These are phyloP conservation scores for Pseudeuparius sepicola DNA, from an alignment of 2,888 invertebrate species.

Conservation along the genomic window DNA sequence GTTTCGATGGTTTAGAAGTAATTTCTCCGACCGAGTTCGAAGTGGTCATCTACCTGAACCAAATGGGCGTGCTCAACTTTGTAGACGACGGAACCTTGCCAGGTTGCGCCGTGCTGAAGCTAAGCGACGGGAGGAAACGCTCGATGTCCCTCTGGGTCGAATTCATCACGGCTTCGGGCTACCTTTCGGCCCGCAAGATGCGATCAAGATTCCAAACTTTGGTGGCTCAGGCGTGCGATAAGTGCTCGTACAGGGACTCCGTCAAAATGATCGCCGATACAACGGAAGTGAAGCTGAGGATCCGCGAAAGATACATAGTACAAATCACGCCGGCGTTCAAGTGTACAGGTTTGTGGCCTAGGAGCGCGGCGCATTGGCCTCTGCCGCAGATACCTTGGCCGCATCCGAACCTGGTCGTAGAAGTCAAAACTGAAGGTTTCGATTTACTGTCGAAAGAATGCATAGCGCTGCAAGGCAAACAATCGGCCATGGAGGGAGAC, in stretches of 20 bases:
- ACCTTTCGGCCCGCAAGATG: constrained; percentile 74
- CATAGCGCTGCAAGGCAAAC: constrained; percentile 55
- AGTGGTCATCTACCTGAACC: constrained; percentile 73
- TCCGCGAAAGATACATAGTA: constrained; percentile 67
- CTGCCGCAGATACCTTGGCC: constrained; percentile 73
- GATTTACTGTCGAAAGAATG: constrained; percentile 69
- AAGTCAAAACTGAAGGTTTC: constrained; percentile 76
- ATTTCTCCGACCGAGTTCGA: constrained; percentile 72
- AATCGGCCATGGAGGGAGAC: constrained; percentile 72
- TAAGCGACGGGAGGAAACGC: constrained; percentile 75
- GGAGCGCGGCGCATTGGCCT: constrained; percentile 76
- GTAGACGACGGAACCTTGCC: constrained; percentile 75
- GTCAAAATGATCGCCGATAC: constrained; percentile 78
- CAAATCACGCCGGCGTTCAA: constrained; percentile 79
- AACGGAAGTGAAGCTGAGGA: constrained; percentile 66
- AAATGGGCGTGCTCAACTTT: constrained; percentile 84
- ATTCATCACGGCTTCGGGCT: constrained; percentile 80
- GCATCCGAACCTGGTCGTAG: constrained; percentile 63
- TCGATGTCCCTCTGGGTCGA: constrained; percentile 90
- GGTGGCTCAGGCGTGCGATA: constrained; percentile 69
- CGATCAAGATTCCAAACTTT: constrained; percentile 73
- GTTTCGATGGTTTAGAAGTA: constrained; percentile 69
- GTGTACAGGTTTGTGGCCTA: constrained; percentile 75
- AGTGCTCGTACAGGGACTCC: constrained; percentile 65
- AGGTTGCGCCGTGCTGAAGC: constrained; percentile 75